Base-by-base conservation (phyloP, 1,140 invertebrate species). In the Antheraea pernyi region DNA sequence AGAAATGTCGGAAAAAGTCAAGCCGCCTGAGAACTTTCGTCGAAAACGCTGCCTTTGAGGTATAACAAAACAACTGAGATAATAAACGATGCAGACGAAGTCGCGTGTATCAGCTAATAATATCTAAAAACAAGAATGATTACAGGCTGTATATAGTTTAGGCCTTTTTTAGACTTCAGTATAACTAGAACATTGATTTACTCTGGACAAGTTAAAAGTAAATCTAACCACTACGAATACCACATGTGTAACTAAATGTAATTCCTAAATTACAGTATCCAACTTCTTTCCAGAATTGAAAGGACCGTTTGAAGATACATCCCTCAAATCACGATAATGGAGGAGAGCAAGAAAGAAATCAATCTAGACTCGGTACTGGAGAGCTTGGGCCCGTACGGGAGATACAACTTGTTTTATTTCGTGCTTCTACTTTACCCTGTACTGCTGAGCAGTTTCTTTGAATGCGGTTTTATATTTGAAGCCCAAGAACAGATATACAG, bases 401-500 rank as follows among this genome's bases (percentile, higher is more conserved):
- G 85, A 37, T 91, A 90, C 76, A 91, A 91, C 72, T 72, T 90
- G 59, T 70, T 91, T 66, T 89, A 91, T 74, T 91, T 88, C 78
- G 86, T 86, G 7, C 70, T 91, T 3, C 75, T 91, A 0, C 74
- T 91, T 0, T 91, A 85, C 68, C 89, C 89, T 0, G 78, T 91
- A 19, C 68, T 91, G 48, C 64, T 91, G 48, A 91, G 88, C 71
- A 83, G 81, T 67, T 91, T 91, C 80, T 91, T 85, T 66, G 88
- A 90, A 30, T 91, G 89, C 67, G 89, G 89, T 7, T 91, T 86
- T 64, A 90, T 91, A 58, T 91, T 89, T 77, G 89, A 91, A 74
- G 89, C 89, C 0, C 83, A 85, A 59, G 83, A 84, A 72, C 79
- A 83, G n/a, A 73, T 61, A 42, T 90, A 91, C 67, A 84, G 88